Evolutionary conservation across 2,888 invertebrate genomes (phyloP).

Genomic region (Linnaemya tessellans): DNA sequence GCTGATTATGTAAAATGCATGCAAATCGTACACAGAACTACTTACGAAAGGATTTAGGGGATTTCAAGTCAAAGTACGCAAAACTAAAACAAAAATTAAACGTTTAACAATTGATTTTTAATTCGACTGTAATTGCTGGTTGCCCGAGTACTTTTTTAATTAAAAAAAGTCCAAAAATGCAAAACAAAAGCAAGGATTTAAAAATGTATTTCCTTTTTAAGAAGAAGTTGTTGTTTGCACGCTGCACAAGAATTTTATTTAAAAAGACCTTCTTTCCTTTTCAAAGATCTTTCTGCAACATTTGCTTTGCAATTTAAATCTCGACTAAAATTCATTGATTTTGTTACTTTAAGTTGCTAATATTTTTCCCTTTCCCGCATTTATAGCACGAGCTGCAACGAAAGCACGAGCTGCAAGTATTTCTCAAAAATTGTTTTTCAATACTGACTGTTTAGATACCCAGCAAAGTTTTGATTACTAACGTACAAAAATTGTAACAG

Average conservation of each 20-base stretch:
- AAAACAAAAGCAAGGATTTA: background rate
- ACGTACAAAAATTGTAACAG: too few relatives aligned
- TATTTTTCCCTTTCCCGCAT: background rate
- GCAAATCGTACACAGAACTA: slow-evolving; percentile 67
- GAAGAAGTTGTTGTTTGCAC: background rate
- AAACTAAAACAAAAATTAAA: slow-evolving; percentile 57
- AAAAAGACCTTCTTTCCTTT: background rate
- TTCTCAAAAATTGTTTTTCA: background rate
- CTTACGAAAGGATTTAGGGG: slow-evolving; percentile 62
- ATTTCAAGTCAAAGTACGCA: slow-evolving; percentile 23
- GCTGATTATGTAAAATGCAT: slow-evolving; percentile 70
- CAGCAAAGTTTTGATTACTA: too few relatives aligned
- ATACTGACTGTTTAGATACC: background rate
- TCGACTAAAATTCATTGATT: slow-evolving; percentile 66
- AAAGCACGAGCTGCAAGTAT: background rate
- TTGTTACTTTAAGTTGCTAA: background rate
- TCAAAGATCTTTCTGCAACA: slow-evolving; percentile 32
- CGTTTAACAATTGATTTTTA: slow-evolving; percentile 70
- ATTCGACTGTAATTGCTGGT: slow-evolving; percentile 47
- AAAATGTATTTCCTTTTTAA: background rate
- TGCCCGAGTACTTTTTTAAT: background rate
- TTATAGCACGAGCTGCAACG: slow-evolving; percentile 6
- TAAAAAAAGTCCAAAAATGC: background rate
- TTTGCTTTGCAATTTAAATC: slow-evolving; percentile 64
- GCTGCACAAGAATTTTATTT: background rate